Conservation (phyloP, 2,113 vertebrate genomes). For the Dromaius novaehollandiae region DNA sequence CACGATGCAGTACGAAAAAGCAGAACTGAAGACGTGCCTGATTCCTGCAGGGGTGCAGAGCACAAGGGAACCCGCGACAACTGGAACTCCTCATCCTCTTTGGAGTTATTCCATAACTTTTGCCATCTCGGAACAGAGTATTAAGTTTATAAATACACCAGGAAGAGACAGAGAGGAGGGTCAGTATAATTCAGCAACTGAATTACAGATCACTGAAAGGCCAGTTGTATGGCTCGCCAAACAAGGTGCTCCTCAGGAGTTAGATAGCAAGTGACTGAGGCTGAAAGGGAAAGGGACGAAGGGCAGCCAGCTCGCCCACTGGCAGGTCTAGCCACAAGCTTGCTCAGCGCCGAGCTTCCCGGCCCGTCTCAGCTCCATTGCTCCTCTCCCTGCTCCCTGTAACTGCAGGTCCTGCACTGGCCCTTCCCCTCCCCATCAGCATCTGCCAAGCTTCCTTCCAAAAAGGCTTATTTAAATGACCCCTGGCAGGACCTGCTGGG, state of each 20-base stretch:
- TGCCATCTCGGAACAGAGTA: background rate
- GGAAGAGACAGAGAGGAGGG: background rate
- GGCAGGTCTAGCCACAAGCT: background rate
- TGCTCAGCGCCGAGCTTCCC: accelerated
- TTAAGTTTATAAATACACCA: background rate
- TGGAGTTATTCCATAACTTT: background rate
- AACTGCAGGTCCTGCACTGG: background rate
- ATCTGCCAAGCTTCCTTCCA: background rate
- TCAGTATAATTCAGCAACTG: background rate
- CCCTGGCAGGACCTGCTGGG: background rate
- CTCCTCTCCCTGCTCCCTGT: background rate
- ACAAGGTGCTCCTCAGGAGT: background rate
- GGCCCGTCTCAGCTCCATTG: background rate
- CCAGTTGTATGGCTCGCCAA: background rate
- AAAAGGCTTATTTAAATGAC: background rate
- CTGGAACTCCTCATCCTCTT: background rate
- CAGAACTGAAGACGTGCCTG: background rate
- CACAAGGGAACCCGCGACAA: background rate
- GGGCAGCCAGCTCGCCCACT: background rate
- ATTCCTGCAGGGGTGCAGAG: background rate
- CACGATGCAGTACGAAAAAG: background rate
- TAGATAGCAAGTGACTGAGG: background rate
- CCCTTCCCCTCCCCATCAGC: background rate
- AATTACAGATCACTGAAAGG: background rate
- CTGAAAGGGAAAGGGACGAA: background rate